Base-by-base conservation (phyloP, 2,888 invertebrate species). In the Epiblema foenella region DNA sequence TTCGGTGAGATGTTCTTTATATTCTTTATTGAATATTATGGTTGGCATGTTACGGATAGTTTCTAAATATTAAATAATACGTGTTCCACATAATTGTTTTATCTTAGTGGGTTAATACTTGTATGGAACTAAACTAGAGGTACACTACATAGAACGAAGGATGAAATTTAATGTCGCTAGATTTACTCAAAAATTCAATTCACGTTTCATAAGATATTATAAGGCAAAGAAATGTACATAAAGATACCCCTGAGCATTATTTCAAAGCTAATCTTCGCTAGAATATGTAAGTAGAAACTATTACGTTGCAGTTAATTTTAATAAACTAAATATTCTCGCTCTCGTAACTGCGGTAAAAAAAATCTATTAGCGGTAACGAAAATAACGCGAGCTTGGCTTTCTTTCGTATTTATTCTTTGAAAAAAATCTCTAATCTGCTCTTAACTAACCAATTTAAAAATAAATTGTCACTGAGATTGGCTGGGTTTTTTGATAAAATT, bases 241-340 rank as follows among this genome's bases (percentile, higher is more conserved):
- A 82, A 80, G 69, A 67, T 72, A 73, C 83, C 77, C 81, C 33
- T 8, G 82, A 79, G 84, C 74, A 75, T 78, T 81, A 81, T 86
- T 29, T 82, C 79, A 69, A 79, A 81, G 76, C 83, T 85, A 85
- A 85, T 83, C 78, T 80, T 79, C 82, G 73, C 84, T 83, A 83
- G 83, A 86, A 87, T 86, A 46, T 15, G 15, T n/a, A n/a, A n/a
- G n/a, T n/a, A 85, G 82, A 83, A 83, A 85, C 82, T 83, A 85
- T 85, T 84, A 85, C 83, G 81, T 81, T 84, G 85, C 87, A 87
- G 86, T 86, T 86, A 85, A 88, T 87, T 86, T 74, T 73, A 79
- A 84, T 84, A 84, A 85, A 79, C 39, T 49, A 51, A 56, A n/a
- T 79, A 76, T 72, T 75, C 77, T 83, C 81, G 81, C 81, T 84